Evolutionary conservation across 2,113 vertebrate species (phyloP).

Genomic region (Alces alces): DNA sequence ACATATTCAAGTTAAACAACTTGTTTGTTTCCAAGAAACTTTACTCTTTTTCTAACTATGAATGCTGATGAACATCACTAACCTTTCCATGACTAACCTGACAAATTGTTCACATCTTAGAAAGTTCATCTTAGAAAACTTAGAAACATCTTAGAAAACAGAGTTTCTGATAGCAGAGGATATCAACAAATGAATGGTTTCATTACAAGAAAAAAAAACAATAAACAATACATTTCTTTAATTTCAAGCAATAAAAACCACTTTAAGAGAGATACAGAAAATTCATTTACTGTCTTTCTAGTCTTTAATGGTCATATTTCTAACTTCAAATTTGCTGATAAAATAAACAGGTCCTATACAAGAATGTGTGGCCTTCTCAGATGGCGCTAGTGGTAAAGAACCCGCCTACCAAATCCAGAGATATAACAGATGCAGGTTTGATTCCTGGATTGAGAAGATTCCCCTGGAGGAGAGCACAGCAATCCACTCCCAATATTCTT

Average conservation of each 20-base stretch:
- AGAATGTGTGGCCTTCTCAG: not conserved
- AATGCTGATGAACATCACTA: not conserved
- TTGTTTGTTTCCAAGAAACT: slow-evolving; percentile 19
- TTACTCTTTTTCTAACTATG: not conserved
- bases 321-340: slow-evolving; percentile 6
- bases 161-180: slow-evolving; percentile 7
- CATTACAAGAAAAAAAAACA: not conserved
- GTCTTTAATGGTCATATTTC: not conserved
- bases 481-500: not conserved
- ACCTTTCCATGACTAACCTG: not conserved
- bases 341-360: not conserved
- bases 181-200: not conserved
- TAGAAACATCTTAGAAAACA: not conserved
- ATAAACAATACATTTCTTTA: not conserved
- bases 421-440: not conserved
- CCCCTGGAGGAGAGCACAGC: not conserved
- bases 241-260: slow-evolving; percentile 14
- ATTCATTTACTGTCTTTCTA: slow-evolving; percentile 9
- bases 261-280: not conserved
- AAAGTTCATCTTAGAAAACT: not conserved
- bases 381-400: not conserved
- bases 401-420: not conserved
- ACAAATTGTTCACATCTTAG: not conserved
- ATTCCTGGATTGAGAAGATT: not conserved
- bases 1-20: slow-evolving; percentile 31